Percentiles rank a stretch among this genome's conserved stretches.
Conservation (phyloP, 2,797 vertebrate species). For the Neopelma chrysocephalum region DNA sequence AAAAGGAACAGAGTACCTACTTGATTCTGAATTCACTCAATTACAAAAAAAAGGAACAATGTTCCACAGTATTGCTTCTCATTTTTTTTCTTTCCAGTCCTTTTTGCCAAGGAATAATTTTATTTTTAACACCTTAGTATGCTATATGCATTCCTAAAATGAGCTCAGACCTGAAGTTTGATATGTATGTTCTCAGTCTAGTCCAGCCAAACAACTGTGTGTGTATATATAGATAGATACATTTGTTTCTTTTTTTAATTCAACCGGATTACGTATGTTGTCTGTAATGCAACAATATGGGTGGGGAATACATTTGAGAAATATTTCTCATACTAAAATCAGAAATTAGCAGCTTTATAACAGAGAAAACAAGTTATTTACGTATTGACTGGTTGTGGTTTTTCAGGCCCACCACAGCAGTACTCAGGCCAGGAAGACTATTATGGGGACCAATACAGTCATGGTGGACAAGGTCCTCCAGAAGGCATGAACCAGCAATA, state of each 20-base stretch:
- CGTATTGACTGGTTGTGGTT: conserved; percentile 82
- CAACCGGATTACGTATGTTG: conserved; percentile 32
- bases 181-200: neutral
- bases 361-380: conserved; percentile 73
- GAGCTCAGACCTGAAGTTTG: neutral
- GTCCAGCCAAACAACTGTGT: neutral
- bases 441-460: conserved; percentile 99
- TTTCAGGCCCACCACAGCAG: conserved; percentile 99
- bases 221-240: neutral
- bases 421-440: conserved; percentile 99
- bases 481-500: conserved; percentile 95
- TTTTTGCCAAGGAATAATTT: neutral
- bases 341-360: conserved; percentile 67
- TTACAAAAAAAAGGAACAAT: neutral
- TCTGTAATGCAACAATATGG: conserved; percentile 55
- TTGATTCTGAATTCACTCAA: neutral
- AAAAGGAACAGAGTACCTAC: neutral
- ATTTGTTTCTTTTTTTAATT: neutral
- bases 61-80: neutral
- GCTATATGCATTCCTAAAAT: conserved; percentile 3
- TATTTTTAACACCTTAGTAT: conserved; percentile 19
- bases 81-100: neutral
- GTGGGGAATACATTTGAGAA: conserved; percentile 63
- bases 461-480: conserved; percentile 97
- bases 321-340: conserved; percentile 59